phyloP scores from a whole-genome alignment of 2,888 invertebrate species.

The Horisme vitalbata region DNA sequence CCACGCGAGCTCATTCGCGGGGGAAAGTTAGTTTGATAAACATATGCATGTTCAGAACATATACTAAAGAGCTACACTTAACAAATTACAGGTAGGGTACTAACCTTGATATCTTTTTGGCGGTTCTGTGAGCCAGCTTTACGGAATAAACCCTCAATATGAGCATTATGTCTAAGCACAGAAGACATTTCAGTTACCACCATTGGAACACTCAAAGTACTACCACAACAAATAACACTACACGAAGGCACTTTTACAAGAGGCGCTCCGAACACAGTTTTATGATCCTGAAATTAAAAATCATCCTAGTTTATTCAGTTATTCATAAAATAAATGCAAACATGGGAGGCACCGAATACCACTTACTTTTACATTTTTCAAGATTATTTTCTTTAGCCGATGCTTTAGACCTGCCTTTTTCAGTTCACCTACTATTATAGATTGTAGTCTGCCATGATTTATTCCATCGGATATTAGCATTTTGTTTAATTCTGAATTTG shows the following conservation, averaged over 20 bases:
- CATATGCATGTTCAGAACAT: too few relatives aligned
- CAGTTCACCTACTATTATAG: constrained; percentile 85
- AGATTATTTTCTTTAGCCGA: constrained; percentile 85
- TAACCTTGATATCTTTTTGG: constrained; percentile 91
- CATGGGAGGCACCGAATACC: constrained; percentile 25
- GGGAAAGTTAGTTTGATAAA: too few relatives aligned
- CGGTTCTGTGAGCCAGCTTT: constrained; percentile 93
- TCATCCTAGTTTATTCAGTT: constrained; percentile 1
- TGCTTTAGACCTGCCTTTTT: constrained; percentile 88
- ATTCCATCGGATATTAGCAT: constrained; percentile 79
- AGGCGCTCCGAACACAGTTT: constrained; percentile 77
- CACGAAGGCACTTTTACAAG: constrained; percentile 72
- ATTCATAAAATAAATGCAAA: background rate
- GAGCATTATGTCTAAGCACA: constrained; percentile 86
- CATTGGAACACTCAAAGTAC: constrained; percentile 87
- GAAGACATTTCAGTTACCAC: constrained; percentile 88
- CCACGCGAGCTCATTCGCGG: too few relatives aligned
- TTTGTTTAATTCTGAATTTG: constrained; percentile 49
- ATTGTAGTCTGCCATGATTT: constrained; percentile 75
- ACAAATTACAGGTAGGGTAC: constrained; percentile 25
- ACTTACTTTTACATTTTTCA: constrained; percentile 79
- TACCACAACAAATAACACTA: constrained; percentile 85
- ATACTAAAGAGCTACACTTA: too few relatives aligned
- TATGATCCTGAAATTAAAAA: constrained; percentile 59
- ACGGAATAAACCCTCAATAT: constrained; percentile 92